Evolutionary conservation across 1,140 invertebrate genomes (phyloP).

Genomic region (Nymphalis io): DNA sequence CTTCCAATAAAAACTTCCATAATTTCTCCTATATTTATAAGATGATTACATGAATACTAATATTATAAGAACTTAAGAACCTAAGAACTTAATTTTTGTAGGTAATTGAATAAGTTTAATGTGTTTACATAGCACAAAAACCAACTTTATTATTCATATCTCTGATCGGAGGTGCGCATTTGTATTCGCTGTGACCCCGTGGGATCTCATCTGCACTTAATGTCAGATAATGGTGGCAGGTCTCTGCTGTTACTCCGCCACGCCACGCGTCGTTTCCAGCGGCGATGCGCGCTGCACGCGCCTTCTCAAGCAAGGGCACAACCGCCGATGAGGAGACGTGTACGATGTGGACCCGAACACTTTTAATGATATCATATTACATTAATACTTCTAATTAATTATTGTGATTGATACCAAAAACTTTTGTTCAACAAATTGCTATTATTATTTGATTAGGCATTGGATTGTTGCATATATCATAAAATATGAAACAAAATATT

Average conservation of each 20-base stretch:
- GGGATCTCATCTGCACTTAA: constrained; percentile 84
- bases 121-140: too few species aligned
- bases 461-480: not conserved
- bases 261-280: constrained; percentile 53
- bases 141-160: constrained; percentile 82
- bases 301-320: constrained; percentile 61
- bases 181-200: constrained; percentile 83
- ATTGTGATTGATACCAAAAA: not conserved
- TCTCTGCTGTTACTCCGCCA: constrained; percentile 84
- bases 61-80: too few species aligned
- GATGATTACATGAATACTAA: not conserved
- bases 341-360: constrained; percentile 85
- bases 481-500: not conserved
- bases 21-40: constrained; percentile 78
- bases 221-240: constrained; percentile 88
- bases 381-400: not conserved
- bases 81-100: constrained; percentile 1
- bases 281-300: constrained; percentile 45
- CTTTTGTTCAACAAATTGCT: too few species aligned
- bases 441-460: not conserved
- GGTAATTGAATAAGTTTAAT: not conserved
- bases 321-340: constrained; percentile 85
- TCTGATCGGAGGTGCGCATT: constrained; percentile 87
- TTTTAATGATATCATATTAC: constrained; percentile 47
- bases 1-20: constrained; percentile 83